phyloP scores from a whole-genome alignment of 37 sponge, comb jelly and placozoan species.

The Ianthella basta region DNA sequence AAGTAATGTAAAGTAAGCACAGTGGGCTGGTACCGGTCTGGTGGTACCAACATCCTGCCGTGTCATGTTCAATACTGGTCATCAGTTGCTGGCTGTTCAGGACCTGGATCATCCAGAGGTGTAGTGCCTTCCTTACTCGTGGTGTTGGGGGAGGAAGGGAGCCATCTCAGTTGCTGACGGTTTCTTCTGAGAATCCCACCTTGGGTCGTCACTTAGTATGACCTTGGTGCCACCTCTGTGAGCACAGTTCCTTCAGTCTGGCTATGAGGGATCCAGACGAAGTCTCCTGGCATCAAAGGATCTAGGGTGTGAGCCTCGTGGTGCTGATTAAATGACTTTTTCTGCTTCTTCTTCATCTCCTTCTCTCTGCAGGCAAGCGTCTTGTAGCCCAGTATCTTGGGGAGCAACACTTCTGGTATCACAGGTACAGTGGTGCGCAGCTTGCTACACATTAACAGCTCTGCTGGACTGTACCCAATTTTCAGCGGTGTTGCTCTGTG shows the following conservation, averaged over 20 bases:
- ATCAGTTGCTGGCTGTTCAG: neutral
- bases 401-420: slow-evolving; percentile 14
- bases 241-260: slow-evolving; percentile 10
- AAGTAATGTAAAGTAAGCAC: too few relatives aligned
- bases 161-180: neutral
- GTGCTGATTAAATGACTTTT: slow-evolving; percentile 25
- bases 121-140: too few relatives aligned
- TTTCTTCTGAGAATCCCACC: slow-evolving; percentile 36
- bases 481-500: slow-evolving; percentile 48
- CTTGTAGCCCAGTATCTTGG: slow-evolving; percentile 16
- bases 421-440: slow-evolving; percentile 47
- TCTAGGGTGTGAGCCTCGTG: slow-evolving; percentile 26
- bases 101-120: neutral
- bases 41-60: neutral
- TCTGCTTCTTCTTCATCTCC: slow-evolving; percentile 18
- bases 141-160: neutral
- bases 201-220: slow-evolving; percentile 25
- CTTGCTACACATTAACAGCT: slow-evolving; percentile 49
- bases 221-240: slow-evolving; percentile 28
- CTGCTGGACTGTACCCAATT: slow-evolving; percentile 50
- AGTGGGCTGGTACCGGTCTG: neutral
- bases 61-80: neutral
- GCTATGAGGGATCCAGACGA: slow-evolving; percentile 43
- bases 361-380: slow-evolving; percentile 11
- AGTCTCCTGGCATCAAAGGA: slow-evolving; percentile 8